phyloP scores from a whole-genome alignment of 2,113 vertebrate species.

The Rhadina sibilatrix region DNA sequence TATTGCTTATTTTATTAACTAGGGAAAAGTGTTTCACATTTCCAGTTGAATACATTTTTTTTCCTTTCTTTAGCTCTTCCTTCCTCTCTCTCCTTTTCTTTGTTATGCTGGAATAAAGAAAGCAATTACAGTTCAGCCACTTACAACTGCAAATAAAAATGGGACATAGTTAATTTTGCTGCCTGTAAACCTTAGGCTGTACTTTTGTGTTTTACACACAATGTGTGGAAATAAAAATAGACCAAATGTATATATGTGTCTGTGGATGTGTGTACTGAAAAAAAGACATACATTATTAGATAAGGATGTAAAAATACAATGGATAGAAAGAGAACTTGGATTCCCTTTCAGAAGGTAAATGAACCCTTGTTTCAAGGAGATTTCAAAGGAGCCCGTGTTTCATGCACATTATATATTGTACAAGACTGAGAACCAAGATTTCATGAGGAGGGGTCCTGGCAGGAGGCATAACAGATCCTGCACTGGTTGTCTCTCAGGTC shows the following conservation, averaged over 20 bases:
- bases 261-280: not conserved
- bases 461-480: not conserved
- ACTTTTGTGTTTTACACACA: not conserved
- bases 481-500: not conserved
- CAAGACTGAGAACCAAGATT: constrained; percentile 23
- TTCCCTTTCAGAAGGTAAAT: not conserved
- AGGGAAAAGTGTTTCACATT: constrained; percentile 27
- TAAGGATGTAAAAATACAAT: constrained; percentile 23
- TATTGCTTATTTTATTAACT: constrained; percentile 73
- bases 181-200: not conserved
- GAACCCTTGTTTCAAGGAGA: not conserved
- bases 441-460: not conserved
- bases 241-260: not conserved
- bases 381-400: not conserved
- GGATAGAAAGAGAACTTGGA: not conserved
- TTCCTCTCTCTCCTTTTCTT: constrained; percentile 1
- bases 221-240: constrained; percentile 4
- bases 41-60: constrained; percentile 46
- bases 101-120: not conserved
- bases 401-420: not conserved
- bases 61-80: not conserved
- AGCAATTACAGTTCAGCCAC: not conserved
- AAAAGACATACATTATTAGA: not conserved
- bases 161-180: constrained; percentile 10
- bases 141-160: constrained; percentile 24